Evolutionary conservation across 2,113 vertebrate genomes (phyloP).

Genomic region (Aphyosemion australe): DNA sequence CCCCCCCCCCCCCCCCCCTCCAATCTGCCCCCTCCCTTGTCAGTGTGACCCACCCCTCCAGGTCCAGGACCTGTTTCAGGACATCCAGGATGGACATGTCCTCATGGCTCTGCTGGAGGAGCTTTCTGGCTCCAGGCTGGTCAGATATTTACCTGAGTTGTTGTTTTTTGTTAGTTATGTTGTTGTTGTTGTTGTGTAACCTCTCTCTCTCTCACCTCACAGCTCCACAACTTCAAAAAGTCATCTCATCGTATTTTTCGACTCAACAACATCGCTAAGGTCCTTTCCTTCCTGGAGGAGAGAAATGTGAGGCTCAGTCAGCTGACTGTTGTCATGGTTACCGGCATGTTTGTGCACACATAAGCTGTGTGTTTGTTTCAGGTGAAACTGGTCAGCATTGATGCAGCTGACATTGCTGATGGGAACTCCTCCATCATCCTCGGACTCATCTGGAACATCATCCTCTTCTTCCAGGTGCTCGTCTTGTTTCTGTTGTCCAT

Average conservation of each 20-base stretch:
- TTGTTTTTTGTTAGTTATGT: too few relatives aligned
- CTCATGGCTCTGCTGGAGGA: slow-evolving; percentile 95
- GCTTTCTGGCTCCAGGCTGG: slow-evolving; percentile 92
- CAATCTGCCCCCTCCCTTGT: too few relatives aligned
- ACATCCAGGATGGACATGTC: slow-evolving; percentile 94
- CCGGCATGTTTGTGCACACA: neutral
- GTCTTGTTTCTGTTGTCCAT: neutral
- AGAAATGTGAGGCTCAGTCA: slow-evolving; percentile 87
- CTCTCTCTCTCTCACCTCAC: slow-evolving; percentile 37
- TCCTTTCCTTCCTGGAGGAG: slow-evolving; percentile 92
- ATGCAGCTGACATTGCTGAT: slow-evolving; percentile 92
- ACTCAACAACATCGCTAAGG: slow-evolving; percentile 97
- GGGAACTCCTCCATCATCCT: slow-evolving; percentile 94
- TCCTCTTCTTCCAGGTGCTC: slow-evolving; percentile 95
- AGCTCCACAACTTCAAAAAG: slow-evolving; percentile 92
- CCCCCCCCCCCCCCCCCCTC: too few relatives aligned
- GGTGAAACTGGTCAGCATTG: slow-evolving; percentile 96
- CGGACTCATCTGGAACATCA: slow-evolving; percentile 98
- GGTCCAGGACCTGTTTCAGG: slow-evolving; percentile 91
- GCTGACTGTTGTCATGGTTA: neutral
- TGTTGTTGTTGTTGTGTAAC: neutral
- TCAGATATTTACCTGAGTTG: slow-evolving; percentile 58
- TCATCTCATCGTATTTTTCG: slow-evolving; percentile 96
- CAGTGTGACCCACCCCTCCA: slow-evolving; percentile 90
- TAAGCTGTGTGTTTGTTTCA: slow-evolving; percentile 47